Evolutionary conservation across 2,888 invertebrate species (phyloP), one percentile per base, ranked within the genome.

Genomic region (Pseudoips prasinana): DNA sequence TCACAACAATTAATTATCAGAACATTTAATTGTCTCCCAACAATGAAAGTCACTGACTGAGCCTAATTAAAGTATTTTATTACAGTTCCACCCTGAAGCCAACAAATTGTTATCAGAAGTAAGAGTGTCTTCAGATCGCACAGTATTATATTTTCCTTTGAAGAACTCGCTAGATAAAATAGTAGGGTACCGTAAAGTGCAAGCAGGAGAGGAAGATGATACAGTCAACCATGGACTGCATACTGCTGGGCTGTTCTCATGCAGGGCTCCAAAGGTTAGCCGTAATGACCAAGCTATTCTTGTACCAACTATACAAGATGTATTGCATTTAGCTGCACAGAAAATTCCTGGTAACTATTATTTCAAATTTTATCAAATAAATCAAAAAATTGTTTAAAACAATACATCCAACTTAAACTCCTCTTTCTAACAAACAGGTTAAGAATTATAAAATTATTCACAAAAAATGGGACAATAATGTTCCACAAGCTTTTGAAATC

Each of bases 81-180:
- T 88, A 64, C 79, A 90, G 77, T 90, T 86, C 38, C 77, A 84
- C 38, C 45, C 65, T 26, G 84, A 87, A 25, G 71, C 74, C 6
- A 64, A 76, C 14, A 83, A 93, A 63, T 73, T 83, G 22, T 73
- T 89, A 49, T 70, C 92, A 43, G 90, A 92, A 47, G 89, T 92
- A 25, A 72, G 91, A 64, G 87, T 92, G 27, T 89, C 92, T 37
- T 44, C 71, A 10, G 77, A 85, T 33, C 73, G 78, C 7, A 87
- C 90, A 39, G 66, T 84, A 53, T 75, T 95, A 52, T 92, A 92
- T 64, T 93, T 95, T 63, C 94, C 94, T 1, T 68, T 95, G 26
- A 87, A 90, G 61, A 92, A 92, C 62, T 82, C 90, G 0, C 70
- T 91, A 28, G 90, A 90, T 18, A 81, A 83, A 58, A 73, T 92